Percentiles rank a stretch among this genome's conserved stretches.
These are phyloP conservation scores for Hypotaenidia philippensis DNA, from an alignment of 2,797 vertebrate genomes.

Conservation along the genomic window DNA sequence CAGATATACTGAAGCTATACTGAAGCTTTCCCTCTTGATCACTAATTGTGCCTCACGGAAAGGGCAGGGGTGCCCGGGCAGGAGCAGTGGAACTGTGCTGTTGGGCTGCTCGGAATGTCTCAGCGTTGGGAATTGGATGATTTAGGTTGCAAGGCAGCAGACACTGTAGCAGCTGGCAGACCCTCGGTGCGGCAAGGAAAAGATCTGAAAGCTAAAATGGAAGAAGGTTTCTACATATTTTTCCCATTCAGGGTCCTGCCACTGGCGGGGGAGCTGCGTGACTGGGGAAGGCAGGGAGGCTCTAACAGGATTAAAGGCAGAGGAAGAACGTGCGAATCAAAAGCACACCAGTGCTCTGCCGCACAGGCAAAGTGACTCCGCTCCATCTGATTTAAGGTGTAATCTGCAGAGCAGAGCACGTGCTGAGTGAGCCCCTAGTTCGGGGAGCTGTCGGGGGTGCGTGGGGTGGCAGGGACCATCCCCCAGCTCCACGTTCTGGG, in stretches of 20 bases:
- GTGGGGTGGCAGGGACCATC: not conserved
- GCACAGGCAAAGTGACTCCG: not conserved
- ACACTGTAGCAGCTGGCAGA: not conserved
- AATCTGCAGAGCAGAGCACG: not conserved
- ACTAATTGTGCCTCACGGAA: not conserved
- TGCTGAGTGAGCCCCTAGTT: not conserved
- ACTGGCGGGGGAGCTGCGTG: not conserved
- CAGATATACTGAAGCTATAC: not conserved
- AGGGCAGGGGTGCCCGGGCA: not conserved
- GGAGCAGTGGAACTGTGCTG: accelerated
- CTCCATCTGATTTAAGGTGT: not conserved
- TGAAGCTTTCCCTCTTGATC: not conserved
- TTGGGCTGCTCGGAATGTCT: accelerated
- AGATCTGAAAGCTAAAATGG: conserved; percentile 13
- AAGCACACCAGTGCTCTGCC: not conserved
- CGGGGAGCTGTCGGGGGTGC: not conserved
- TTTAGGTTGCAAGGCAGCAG: not conserved
- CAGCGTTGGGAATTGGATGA: not conserved
- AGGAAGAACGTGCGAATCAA: not conserved
- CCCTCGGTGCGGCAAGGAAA: not conserved
- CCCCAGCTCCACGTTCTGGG: accelerated
- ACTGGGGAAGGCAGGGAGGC: not conserved
- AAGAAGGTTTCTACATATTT: not conserved
- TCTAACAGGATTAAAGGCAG: not conserved
- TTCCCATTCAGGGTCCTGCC: not conserved